Conservation (phyloP, 2,888 invertebrate genomes). For the Mesochorus sp. region DNA sequence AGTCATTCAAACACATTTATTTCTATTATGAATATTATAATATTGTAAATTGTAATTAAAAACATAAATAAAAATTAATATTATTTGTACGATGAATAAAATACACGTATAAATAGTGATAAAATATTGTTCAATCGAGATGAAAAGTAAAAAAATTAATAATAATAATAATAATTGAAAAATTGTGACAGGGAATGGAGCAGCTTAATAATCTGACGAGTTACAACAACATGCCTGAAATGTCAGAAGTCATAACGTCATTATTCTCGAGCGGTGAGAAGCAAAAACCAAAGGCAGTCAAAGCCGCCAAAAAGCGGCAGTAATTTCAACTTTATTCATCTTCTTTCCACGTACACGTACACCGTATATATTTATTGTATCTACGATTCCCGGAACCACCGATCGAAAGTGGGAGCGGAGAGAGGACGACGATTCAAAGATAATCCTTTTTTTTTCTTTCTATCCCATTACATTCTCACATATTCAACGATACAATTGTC, state of each 20-base stretch:
- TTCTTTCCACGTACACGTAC: neutral
- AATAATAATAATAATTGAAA: neutral
- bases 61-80: too few relatives aligned
- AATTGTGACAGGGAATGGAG: constrained; percentile 89
- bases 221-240: constrained; percentile 94
- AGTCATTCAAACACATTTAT: constrained; percentile 38
- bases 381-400: neutral
- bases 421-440: neutral
- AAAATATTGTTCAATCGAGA: too few relatives aligned
- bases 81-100: too few relatives aligned
- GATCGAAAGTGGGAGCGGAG: neutral
- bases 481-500: constrained; percentile 18
- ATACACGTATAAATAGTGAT: too few relatives aligned
- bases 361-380: constrained; percentile 44
- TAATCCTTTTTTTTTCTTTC: constrained; percentile 29
- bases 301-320: constrained; percentile 82
- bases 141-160: neutral
- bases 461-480: constrained; percentile 22
- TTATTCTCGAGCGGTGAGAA: constrained; percentile 90
- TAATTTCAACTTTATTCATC: constrained; percentile 63
- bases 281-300: constrained; percentile 82
- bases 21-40: too few relatives aligned
- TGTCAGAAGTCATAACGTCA: constrained; percentile 96
- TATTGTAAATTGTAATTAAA: too few relatives aligned
- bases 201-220: constrained; percentile 92